Conservation (phyloP, 1,140 invertebrate genomes). For the Streblospio benedicti region DNA sequence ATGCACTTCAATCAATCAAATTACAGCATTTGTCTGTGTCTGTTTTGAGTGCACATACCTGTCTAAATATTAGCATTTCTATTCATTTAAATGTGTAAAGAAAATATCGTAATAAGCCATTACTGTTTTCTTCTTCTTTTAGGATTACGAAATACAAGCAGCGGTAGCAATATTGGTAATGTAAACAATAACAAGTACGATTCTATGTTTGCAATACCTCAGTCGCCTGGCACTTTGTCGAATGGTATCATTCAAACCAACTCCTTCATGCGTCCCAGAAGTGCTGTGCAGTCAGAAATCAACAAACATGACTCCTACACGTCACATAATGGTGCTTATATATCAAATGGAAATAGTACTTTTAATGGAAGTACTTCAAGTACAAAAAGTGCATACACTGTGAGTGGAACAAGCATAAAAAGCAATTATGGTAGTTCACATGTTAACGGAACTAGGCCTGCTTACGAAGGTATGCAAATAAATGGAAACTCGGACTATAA, state of each 20-base stretch:
- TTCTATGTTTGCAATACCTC: not conserved
- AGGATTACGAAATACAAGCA: not conserved
- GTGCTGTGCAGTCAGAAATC: slow-evolving; percentile 18
- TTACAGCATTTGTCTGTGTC: too few relatives aligned
- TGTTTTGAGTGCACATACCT: too few relatives aligned
- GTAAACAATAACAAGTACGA: not conserved
- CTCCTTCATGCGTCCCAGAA: slow-evolving; percentile 37
- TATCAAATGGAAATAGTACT: not conserved
- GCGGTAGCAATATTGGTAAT: not conserved
- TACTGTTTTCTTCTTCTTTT: too few relatives aligned
- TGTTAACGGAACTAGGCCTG: not conserved
- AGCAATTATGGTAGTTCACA: not conserved
- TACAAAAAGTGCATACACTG: not conserved
- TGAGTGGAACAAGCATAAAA: not conserved
- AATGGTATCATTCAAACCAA: slow-evolving; percentile 33
- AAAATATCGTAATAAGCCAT: too few relatives aligned
- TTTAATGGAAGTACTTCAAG: not conserved
- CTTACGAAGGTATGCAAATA: slow-evolving; percentile 1
- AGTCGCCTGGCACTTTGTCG: too few relatives aligned
- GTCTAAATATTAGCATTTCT: too few relatives aligned
- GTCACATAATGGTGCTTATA: too few relatives aligned
- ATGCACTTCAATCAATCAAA: too few relatives aligned
- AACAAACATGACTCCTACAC: not conserved
- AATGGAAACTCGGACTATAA: too few relatives aligned
- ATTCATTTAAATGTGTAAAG: too few relatives aligned